Conservation (phyloP, 2,888 invertebrate species). For the Sericinus montela region DNA sequence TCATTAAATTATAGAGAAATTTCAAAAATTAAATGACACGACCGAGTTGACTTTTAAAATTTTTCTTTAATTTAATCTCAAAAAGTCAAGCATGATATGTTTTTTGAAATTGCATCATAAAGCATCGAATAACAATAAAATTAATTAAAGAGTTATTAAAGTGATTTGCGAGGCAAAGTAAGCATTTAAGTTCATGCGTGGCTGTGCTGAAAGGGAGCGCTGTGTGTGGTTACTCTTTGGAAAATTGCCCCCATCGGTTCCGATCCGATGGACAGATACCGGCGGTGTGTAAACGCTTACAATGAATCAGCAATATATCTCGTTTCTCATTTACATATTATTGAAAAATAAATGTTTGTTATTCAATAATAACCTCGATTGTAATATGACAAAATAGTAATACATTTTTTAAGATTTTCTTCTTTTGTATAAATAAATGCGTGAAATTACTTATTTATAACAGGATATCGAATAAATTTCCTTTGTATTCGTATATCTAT, state of each 20-base stretch:
- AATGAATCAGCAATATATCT: constrained; percentile 4
- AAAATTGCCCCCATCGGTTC: constrained; percentile 53
- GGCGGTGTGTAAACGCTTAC: constrained; percentile 19
- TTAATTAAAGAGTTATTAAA: neutral
- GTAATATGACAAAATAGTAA: no score
- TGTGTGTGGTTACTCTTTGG: constrained; percentile 50
- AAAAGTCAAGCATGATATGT: no score
- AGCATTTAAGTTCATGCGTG: constrained; percentile 8
- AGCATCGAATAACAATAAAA: neutral
- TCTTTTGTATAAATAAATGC: no score
- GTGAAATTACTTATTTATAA: no score
- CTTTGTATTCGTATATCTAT: no score
- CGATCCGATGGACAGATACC: constrained; percentile 53
- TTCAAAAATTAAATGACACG: no score
- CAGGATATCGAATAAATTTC: no score
- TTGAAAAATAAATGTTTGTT: neutral
- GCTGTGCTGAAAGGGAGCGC: constrained; percentile 19
- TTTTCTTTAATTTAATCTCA: no score
- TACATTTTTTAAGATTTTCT: no score
- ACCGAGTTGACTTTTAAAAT: no score
- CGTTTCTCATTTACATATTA: constrained; percentile 1
- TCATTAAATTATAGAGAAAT: no score
- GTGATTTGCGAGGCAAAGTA: neutral
- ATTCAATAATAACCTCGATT: neutral
- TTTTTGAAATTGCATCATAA: no score